Evolutionary conservation across 2,797 vertebrate genomes (phyloP), one percentile per base, ranked within the genome.

Genomic region (Podarcis siculus): DNA sequence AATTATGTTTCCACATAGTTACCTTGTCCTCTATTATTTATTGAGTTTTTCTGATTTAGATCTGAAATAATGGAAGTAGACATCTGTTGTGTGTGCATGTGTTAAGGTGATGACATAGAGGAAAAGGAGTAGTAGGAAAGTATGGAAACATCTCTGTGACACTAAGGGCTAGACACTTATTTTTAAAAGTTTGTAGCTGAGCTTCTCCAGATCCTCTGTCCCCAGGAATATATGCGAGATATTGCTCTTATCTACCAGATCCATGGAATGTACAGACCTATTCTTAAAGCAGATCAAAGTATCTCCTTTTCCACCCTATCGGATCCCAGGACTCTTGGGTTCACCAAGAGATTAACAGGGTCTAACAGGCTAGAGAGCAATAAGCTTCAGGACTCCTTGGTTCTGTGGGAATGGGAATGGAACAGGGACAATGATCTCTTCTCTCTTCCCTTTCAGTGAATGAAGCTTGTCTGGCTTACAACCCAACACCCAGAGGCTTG

Each of bases 401-500:
- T 82, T 75, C 58, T 64, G 9, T 30, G 35, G 30, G 69, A 19
- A 13, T 15, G 30, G 4, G 61, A 75, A 19, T 21, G 7, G 23
- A 10, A 12, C 39, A 45, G 21, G 1, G 1, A 61, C 30, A 37
- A 4, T 37, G 69, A 37, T 67, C n/a, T 81, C 2, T 67, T 27
- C 10, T 35, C 17, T 4, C 75, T 85, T 35, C 85, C 7, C 2
- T 45, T 1, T 1, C 2, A 61, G 55, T 2, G 35, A 78, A 89
- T 79, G 86, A 58, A 0, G 2, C n/a, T 49, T 97, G 96, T 37
- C 88, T 92, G 19, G 32, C 55, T 58, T 97, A 96, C 15, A 71
- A 86, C 61, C 95, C 95, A 7, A 0, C 19, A 86, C 92, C 93
- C 85, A 89, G 93, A 73, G 96, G 95, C 86, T 91, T 98, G 90